Percentiles rank a stretch among this genome's conserved stretches.
Evolutionary conservation across 2,888 invertebrate species (phyloP).

Genomic region (Frankliniella fusca): DNA sequence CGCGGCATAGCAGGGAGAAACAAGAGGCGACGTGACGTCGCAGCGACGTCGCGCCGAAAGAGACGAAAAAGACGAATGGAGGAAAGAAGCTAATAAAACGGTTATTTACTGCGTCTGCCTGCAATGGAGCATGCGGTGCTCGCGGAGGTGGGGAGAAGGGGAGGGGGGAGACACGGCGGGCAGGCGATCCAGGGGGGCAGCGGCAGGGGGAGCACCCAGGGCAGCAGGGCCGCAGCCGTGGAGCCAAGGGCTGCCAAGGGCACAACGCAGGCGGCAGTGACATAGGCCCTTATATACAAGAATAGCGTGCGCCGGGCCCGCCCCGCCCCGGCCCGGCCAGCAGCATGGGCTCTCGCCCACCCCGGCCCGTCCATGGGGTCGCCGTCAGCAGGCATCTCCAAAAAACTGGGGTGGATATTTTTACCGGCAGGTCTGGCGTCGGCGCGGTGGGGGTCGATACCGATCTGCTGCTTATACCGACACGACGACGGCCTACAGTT

Average conservation of each 20-base stretch:
- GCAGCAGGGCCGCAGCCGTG: too few species aligned
- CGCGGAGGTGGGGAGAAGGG: background rate
- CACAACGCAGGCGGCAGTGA: background rate
- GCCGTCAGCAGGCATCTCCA: background rate
- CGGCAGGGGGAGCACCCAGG: too few species aligned
- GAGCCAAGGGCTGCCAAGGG: background rate
- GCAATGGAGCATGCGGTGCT: constrained; percentile 16
- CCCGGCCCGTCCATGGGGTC: background rate
- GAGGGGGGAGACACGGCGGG: background rate
- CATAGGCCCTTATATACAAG: background rate
- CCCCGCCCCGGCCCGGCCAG: background rate
- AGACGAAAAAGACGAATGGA: background rate
- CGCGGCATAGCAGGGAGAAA: background rate
- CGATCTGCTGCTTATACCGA: background rate
- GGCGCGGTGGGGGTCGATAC: background rate
- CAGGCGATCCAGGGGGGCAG: background rate
- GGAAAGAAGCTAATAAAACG: constrained; percentile 20
- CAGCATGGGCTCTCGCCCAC: background rate
- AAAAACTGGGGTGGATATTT: background rate
- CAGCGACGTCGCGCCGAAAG: background rate
- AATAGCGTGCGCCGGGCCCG: too few species aligned
- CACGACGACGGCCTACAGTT: background rate
- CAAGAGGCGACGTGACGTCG: background rate
- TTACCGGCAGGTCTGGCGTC: background rate
- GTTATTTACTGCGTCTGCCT: constrained; percentile 20